A percentile compares a stretch with the other conserved stretches of the same genome.
phyloP scores from a whole-genome alignment of 2,888 invertebrate species.

The Ophion ventricosus region DNA sequence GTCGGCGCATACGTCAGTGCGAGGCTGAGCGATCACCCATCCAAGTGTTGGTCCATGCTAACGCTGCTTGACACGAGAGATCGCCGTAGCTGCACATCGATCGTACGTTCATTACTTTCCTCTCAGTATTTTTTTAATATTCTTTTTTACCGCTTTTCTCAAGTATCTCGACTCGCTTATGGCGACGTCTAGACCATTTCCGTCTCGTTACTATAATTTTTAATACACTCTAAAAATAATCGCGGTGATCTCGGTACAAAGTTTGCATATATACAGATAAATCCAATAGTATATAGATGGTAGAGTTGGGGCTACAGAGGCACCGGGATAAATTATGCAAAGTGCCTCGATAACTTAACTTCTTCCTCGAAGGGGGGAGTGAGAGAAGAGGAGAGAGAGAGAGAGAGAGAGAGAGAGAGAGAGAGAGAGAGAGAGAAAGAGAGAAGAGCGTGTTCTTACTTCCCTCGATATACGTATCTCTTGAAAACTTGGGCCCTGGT shows the following conservation, averaged over 20 bases:
- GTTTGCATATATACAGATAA: conserved; percentile 9
- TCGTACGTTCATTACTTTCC: too few relatives aligned
- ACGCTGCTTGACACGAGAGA: too few relatives aligned
- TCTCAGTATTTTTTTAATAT: neutral
- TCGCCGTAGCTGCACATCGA: too few relatives aligned
- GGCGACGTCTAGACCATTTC: conserved; percentile 38
- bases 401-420: too few relatives aligned
- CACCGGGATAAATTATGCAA: conserved; percentile 74
- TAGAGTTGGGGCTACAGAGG: conserved; percentile 34
- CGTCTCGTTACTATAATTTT: conserved; percentile 56
- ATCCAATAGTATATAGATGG: conserved; percentile 4
- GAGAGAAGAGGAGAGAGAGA: neutral
- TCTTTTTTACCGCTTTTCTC: conserved; percentile 17
- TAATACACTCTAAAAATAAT: conserved; percentile 60
- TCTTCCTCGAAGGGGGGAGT: conserved; percentile 46
- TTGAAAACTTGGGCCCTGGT: conserved; percentile 70
- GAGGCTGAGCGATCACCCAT: too few relatives aligned
- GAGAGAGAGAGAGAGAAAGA: too few relatives aligned
- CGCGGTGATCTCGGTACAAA: conserved; percentile 37
- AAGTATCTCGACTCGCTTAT: conserved; percentile 1
- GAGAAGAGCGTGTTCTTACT: conserved; percentile 39
- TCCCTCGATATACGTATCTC: conserved; percentile 72
- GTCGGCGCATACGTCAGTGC: too few relatives aligned
- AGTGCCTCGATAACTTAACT: conserved; percentile 75
- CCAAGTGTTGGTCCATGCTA: too few relatives aligned